Conservation (phyloP, 2,797 vertebrate species). For the Serranus cabrilla region DNA sequence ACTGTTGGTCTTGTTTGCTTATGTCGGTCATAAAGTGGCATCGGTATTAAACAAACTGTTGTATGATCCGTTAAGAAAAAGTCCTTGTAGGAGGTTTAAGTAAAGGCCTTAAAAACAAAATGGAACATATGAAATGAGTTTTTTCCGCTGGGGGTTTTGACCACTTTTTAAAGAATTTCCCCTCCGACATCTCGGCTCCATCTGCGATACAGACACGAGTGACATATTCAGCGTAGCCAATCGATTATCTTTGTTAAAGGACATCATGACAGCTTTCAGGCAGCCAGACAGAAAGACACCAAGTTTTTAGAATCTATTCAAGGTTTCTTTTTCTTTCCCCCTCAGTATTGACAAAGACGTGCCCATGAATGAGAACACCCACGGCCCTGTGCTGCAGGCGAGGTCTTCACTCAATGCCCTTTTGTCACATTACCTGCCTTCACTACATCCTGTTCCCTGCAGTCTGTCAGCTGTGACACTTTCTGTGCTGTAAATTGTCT, state of each 20-base stretch:
- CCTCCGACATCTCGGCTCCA: constrained; percentile 65
- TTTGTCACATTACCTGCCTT: neutral
- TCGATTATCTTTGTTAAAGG: constrained; percentile 56
- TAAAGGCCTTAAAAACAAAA: constrained; percentile 4
- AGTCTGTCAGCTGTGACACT: neutral
- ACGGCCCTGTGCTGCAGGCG: neutral
- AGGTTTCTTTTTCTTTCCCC: constrained; percentile 2
- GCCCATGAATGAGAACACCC: constrained; percentile 24
- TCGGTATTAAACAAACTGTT: too few relatives aligned
- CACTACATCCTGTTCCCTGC: neutral
- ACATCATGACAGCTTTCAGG: constrained; percentile 36
- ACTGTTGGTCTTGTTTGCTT: too few relatives aligned
- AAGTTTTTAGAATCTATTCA: constrained; percentile 13
- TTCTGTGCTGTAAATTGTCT: neutral
- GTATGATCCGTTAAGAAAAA: too few relatives aligned
- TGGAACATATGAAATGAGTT: constrained; percentile 29
- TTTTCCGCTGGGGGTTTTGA: constrained; percentile 17
- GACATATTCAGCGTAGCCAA: constrained; percentile 54
- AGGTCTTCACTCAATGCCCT: constrained; percentile 3
- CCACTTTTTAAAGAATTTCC: constrained; percentile 30
- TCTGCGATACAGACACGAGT: constrained; percentile 54
- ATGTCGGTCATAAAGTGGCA: too few relatives aligned
- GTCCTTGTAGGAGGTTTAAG: neutral
- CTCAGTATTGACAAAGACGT: constrained; percentile 8
- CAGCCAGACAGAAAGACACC: constrained; percentile 34